Base-by-base conservation (phyloP, 2,888 invertebrate species). In the Cantharis rustica region DNA sequence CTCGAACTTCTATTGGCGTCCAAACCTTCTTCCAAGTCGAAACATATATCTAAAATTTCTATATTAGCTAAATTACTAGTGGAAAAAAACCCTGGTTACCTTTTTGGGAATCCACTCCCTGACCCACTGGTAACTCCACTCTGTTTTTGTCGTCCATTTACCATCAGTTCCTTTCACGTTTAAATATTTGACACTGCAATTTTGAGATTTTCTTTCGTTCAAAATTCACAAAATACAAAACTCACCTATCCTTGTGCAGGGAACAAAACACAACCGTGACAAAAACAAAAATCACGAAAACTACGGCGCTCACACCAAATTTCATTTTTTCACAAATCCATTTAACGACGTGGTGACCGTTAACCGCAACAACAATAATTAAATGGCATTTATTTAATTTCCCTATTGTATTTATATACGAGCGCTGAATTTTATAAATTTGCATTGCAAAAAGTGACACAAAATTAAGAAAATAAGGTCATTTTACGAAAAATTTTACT, bases 321-420 rank as follows among this genome's bases (percentile, higher is more conserved):
- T 66, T 66, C 64, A 66, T 66, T 66, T 66, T 66, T 23, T 23
- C n/a, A 20, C 23, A n/a, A 66, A 66, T 66, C 64, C 64, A 66
- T 66, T 66, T 10, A 66, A 10, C n/a, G 10, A 20, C 2, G 10
- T 4, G 1, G 9, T 47, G 7, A 47, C n/a, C 47, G 47, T 47
- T n/a, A 16, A 66, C 20, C 64, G 16, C 16, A 16, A 63, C 64
- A 11, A 16, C 17, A 16, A 20, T 11, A 9, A 31, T 7, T 47
- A 47, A 20, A 66, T 66, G n/a, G 64, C 64, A 16, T 20, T 66
- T 20, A n/a, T 66, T 66, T 9, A 17, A 20, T 20, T 66, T 66
- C 9, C 23, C 17, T 23, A 66, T 66, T 20, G 47, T 47, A n/a
- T 47, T 47, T 47, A 47, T 47, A 47, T n/a, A n/a, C 47, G n/a